Percentiles rank a stretch among this genome's conserved stretches.
Conservation (phyloP, 2,888 invertebrate genomes). For the Peribatodes rhomboidaria region DNA sequence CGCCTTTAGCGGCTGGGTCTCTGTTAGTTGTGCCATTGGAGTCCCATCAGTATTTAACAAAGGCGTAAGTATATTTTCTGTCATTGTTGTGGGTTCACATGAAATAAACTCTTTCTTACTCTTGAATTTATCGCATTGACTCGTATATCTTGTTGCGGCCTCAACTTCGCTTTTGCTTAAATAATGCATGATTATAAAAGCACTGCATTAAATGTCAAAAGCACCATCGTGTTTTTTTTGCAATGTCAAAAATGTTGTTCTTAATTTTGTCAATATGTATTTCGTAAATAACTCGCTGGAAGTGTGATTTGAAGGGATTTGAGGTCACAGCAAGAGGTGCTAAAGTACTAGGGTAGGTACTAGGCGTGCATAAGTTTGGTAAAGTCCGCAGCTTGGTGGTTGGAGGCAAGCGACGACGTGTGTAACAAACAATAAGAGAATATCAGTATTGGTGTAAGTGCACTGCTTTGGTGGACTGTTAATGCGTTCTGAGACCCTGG, state of each 20-base stretch:
- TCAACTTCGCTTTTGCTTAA: constrained; percentile 59
- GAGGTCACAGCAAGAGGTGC: constrained; percentile 72
- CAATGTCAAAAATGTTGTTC: background rate
- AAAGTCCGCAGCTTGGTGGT: constrained; percentile 85
- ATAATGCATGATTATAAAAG: constrained; percentile 13
- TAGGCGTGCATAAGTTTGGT: constrained; percentile 82
- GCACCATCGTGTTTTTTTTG: background rate
- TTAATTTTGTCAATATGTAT: background rate
- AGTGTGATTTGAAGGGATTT: constrained; percentile 46
- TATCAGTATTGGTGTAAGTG: constrained; percentile 80
- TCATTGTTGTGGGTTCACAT: constrained; percentile 81
- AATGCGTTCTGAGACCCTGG: constrained; percentile 82
- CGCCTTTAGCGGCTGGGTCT: constrained; percentile 58
- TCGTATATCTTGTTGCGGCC: constrained; percentile 60
- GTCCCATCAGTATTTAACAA: constrained; percentile 63
- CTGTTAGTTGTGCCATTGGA: constrained; percentile 64
- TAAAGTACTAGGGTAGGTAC: constrained; percentile 79
- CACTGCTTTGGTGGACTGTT: constrained; percentile 86
- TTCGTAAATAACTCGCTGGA: background rate
- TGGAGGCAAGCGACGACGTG: constrained; percentile 78
- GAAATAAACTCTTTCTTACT: constrained; percentile 67
- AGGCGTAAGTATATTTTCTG: constrained; percentile 75
- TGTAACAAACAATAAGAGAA: constrained; percentile 66
- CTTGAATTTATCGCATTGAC: constrained; percentile 68
- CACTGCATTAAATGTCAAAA: constrained; percentile 16